Evolutionary conservation across 2,113 vertebrate species (phyloP), one percentile per base, ranked within the genome.

Genomic region (Lichenostomus cassidix): DNA sequence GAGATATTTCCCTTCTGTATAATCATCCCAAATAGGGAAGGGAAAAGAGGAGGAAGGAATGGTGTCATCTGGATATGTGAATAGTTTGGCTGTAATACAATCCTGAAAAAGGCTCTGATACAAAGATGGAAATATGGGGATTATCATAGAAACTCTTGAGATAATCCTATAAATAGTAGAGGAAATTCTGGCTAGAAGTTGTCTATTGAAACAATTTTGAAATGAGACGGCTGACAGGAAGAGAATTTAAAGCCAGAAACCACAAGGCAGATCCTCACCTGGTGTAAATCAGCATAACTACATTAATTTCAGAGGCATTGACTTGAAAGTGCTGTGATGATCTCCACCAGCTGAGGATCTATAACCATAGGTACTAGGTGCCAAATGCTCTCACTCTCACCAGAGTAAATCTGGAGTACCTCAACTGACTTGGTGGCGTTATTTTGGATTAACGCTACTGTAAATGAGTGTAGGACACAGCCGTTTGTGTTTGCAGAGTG

Each of bases 81-180:
- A 95, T 90, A 83, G 76, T 95, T 96, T 95, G 95, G 93, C 95
- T 90, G 62, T 82, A 86, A 89, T 84, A 94, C 90, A 87, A 17
- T 58, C 44, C 65, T 88, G 73, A 79, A 90, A 90, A 84, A 84
- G 46, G 42, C 60, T 96, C 86, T 92, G 92, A 95, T 91, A 94
- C 63, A 89, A 91, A 94, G 92, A 92, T 94, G 77, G 93, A 95
- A 97, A 92, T 96, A 90, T 60, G 60, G 65, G 69, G 65, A 96
- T 96, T 96, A 95, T 95, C 12, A 0, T 80, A 94, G 90, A 93
- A 97, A 94, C 85, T 96, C 92, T 97, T 74, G 88, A 92, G 92
- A 96, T 96, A 97, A 96, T 96, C 90, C 92, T 90, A 87, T 96
- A 96, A 97, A 97, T 92, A 97, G 94, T 76, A 90, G 88, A 90